Conservation (phyloP, 2,113 vertebrate species). For the Laticauda colubrina region DNA sequence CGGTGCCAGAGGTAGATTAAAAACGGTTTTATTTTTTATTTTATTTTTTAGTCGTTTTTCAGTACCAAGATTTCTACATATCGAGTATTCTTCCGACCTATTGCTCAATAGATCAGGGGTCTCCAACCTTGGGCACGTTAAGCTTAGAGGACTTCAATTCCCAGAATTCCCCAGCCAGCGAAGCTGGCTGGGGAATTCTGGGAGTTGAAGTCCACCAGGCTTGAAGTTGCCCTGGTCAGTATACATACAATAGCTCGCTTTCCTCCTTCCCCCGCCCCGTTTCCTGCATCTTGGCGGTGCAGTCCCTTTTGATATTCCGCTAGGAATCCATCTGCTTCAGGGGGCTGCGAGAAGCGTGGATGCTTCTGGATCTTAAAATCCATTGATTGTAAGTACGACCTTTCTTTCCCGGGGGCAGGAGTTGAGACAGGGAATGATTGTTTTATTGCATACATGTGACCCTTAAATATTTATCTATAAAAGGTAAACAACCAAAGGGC, state of each 20-base stretch:
- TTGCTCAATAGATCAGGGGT: too few relatives aligned
- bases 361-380: constrained; percentile 18
- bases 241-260: too few relatives aligned
- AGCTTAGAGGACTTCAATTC: too few relatives aligned
- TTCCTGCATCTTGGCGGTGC: not conserved
- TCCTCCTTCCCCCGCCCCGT: not conserved
- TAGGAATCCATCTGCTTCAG: constrained; percentile 6
- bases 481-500: not conserved
- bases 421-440: not conserved
- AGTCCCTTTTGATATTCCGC: constrained; percentile 20
- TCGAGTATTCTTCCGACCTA: not conserved
- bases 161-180: too few relatives aligned
- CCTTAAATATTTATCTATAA: not conserved
- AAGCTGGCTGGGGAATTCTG: too few relatives aligned
- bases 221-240: too few relatives aligned
- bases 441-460: too few relatives aligned
- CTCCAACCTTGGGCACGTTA: too few relatives aligned
- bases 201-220: too few relatives aligned
- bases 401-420: not conserved
- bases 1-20: not conserved
- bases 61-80: not conserved
- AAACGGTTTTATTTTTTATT: not conserved
- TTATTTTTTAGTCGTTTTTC: not conserved
- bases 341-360: not conserved
- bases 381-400: not conserved